phyloP scores from a whole-genome alignment of 2,888 invertebrate species.

The Luffia ferchaultella region DNA sequence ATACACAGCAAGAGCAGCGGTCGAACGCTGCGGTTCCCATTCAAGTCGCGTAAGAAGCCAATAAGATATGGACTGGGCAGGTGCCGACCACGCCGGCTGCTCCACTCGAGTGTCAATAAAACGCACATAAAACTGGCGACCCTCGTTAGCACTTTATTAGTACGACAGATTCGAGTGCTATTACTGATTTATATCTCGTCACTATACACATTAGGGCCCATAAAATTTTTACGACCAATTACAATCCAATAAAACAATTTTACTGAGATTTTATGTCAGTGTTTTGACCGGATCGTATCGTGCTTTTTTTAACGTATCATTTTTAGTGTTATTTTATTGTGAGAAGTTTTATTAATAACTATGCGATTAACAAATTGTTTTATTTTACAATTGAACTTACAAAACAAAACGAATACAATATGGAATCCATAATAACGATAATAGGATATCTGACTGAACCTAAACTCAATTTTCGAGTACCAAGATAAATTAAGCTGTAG shows the following conservation, averaged over 20 bases:
- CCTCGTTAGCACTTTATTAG: constrained; percentile 58
- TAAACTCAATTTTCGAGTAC: no score
- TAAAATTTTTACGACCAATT: constrained; percentile 1
- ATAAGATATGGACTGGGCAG: constrained; percentile 36
- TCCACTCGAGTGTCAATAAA: constrained; percentile 51
- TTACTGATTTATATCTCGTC: constrained; percentile 34
- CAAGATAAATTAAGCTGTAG: no score
- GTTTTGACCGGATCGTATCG: not conserved
- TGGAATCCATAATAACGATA: no score
- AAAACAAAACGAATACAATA: no score
- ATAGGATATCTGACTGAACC: no score
- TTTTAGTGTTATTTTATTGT: not conserved
- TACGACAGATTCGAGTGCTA: constrained; percentile 48
- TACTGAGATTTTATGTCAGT: not conserved
- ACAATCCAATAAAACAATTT: not conserved
- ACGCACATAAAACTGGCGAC: constrained; percentile 54
- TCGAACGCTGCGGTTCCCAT: constrained; percentile 9
- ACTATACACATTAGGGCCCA: not conserved
- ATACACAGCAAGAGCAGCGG: no score
- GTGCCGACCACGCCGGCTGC: constrained; percentile 25
- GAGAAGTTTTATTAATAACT: not conserved
- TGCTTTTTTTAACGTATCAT: not conserved
- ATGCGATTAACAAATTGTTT: constrained; percentile 5
- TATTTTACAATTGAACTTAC: no score
- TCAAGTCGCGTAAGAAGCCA: constrained; percentile 36